Evolutionary conservation across 1,140 invertebrate genomes (phyloP).

Genomic region (Bombus breviceps): DNA sequence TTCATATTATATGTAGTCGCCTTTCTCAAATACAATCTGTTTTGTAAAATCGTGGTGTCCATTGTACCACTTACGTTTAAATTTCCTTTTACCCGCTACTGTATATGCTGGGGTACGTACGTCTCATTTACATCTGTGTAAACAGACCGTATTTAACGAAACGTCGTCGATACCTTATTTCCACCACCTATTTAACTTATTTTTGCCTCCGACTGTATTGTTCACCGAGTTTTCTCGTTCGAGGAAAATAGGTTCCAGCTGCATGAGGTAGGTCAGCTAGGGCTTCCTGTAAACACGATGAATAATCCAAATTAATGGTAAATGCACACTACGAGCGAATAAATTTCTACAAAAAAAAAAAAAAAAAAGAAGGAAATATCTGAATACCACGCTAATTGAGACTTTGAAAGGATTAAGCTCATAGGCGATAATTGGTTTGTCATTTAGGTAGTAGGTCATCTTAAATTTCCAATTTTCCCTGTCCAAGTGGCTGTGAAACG

Average conservation of each 20-base stretch:
- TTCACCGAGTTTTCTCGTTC: constrained; percentile 21
- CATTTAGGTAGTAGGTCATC: not conserved
- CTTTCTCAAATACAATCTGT: too few species aligned
- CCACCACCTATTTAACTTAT: too few species aligned
- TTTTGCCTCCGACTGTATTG: not conserved
- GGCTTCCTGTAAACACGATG: constrained; percentile 5
- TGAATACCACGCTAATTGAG: not conserved
- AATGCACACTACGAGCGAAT: not conserved
- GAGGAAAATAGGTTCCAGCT: not conserved
- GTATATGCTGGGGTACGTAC: too few species aligned
- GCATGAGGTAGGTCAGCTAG: not conserved
- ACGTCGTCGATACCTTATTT: too few species aligned
- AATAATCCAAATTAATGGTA: not conserved
- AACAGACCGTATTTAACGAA: too few species aligned
- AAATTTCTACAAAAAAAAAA: not conserved
- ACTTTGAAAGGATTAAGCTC: not conserved
- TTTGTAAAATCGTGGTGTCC: too few species aligned
- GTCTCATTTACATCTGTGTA: too few species aligned
- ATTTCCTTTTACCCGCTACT: too few species aligned
- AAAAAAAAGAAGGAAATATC: not conserved
- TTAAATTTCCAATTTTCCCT: constrained; percentile 21
- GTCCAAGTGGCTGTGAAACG: not conserved
- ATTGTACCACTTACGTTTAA: too few species aligned
- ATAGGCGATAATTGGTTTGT: not conserved
- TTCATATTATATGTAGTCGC: too few species aligned